Evolutionary conservation across 2,113 vertebrate genomes (phyloP).

Genomic region (Formicarius rufipectus): DNA sequence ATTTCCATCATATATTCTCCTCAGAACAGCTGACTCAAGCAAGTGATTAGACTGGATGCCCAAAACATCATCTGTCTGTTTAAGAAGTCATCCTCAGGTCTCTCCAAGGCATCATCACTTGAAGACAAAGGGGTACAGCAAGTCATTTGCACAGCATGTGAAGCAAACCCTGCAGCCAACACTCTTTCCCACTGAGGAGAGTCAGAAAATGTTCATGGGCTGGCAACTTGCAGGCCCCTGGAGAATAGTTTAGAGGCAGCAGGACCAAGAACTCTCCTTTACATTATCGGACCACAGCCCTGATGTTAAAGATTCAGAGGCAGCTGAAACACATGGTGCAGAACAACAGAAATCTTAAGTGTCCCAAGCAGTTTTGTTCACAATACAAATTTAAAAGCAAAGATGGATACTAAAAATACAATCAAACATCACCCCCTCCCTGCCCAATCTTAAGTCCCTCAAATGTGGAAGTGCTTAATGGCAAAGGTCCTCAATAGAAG

Average conservation of each 20-base stretch:
- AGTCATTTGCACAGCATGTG: rapidly evolving
- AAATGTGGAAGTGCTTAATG: background rate
- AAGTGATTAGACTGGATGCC: background rate
- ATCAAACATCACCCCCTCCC: rapidly evolving
- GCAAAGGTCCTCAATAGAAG: background rate
- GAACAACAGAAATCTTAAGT: background rate
- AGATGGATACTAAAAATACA: background rate
- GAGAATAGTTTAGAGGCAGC: background rate
- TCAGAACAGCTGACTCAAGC: background rate
- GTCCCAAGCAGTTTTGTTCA: background rate
- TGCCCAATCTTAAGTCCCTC: background rate
- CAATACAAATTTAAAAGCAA: background rate
- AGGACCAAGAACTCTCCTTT: rapidly evolving
- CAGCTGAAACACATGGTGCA: rapidly evolving
- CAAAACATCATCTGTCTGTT: background rate
- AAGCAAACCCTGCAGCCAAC: background rate
- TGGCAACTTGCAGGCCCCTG: background rate
- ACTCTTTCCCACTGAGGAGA: background rate
- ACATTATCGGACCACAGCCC: background rate
- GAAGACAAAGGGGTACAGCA: background rate
- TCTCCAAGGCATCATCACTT: background rate
- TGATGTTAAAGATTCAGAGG: background rate
- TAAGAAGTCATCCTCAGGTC: background rate
- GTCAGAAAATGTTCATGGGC: rapidly evolving
- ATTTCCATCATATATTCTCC: background rate